Conservation (phyloP, 1,140 invertebrate genomes). For the Diabrotica virgifera region DNA sequence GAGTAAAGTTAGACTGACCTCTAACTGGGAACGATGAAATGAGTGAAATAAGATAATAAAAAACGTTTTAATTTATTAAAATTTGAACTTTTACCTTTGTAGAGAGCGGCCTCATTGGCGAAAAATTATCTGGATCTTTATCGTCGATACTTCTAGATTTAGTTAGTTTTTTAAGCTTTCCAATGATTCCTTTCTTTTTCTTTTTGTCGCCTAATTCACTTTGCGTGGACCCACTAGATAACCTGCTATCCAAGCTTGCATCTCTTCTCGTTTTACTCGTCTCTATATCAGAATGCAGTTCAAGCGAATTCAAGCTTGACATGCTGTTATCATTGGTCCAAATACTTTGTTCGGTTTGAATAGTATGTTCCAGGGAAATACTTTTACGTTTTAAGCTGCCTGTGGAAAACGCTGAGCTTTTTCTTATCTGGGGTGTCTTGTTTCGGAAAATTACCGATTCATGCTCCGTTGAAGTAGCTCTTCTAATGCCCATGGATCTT, state of each 20-base stretch:
- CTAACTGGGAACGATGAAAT: too few relatives aligned
- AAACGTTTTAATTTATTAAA: too few relatives aligned
- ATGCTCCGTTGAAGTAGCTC: constrained; percentile 52
- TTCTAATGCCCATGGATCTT: constrained; percentile 46
- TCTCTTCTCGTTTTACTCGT: constrained; percentile 58
- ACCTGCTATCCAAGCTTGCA: constrained; percentile 71
- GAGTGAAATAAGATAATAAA: too few relatives aligned
- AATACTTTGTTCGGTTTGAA: constrained; percentile 54
- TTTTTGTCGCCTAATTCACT: constrained; percentile 72
- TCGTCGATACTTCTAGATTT: constrained; percentile 81
- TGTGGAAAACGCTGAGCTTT: constrained; percentile 46
- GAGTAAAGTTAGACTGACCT: too few relatives aligned
- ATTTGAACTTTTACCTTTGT: constrained; percentile 35
- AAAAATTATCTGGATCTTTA: constrained; percentile 44
- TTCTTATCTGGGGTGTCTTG: constrained; percentile 49
- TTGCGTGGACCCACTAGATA: constrained; percentile 80
- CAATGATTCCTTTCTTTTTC: constrained; percentile 81
- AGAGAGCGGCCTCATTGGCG: constrained; percentile 32
- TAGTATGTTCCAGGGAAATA: constrained; percentile 72
- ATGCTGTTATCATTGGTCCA: constrained; percentile 76
- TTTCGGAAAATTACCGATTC: constrained; percentile 35
- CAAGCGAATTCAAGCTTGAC: constrained; percentile 74
- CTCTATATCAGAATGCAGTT: constrained; percentile 57
- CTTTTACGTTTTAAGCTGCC: constrained; percentile 64
- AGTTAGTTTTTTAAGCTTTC: constrained; percentile 79